Evolutionary conservation across 2,888 invertebrate genomes (phyloP).

Genomic region (Heterodera filipjevi): DNA sequence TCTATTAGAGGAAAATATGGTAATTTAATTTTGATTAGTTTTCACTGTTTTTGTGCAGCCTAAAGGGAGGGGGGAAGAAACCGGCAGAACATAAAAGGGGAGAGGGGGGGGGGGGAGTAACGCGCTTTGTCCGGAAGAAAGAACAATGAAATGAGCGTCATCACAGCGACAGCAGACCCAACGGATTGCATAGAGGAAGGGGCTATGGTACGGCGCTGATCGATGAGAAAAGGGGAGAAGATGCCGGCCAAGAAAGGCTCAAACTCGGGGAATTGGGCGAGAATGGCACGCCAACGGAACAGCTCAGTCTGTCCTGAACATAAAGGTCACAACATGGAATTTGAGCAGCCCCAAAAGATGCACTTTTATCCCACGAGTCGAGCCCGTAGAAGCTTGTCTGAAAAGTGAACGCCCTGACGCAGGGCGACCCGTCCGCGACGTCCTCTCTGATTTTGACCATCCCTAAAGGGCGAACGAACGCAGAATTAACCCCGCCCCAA

Average conservation of each 20-base stretch:
- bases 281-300: conserved; percentile 62
- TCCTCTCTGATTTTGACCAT: conserved; percentile 58
- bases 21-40: too few relatives aligned
- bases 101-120: neutral
- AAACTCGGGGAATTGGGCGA: conserved; percentile 61
- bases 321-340: neutral
- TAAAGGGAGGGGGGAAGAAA: too few relatives aligned
- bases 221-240: conserved; percentile 62
- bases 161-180: conserved; percentile 53
- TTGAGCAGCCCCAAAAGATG: too few relatives aligned
- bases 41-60: too few relatives aligned
- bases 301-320: conserved; percentile 54
- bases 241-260: conserved; percentile 63
- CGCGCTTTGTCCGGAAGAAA: conserved; percentile 62
- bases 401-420: conserved; percentile 62
- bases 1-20: too few relatives aligned
- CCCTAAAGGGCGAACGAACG: conserved; percentile 47
- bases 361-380: conserved; percentile 63
- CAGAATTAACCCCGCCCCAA: neutral
- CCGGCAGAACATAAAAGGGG: too few relatives aligned
- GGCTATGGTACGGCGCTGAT: conserved; percentile 63
- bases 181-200: conserved; percentile 61
- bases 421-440: conserved; percentile 58
- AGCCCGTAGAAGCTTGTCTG: conserved; percentile 64
- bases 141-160: conserved; percentile 62